These are phyloP conservation scores for Nannoperca obscura DNA, from an alignment of 2,797 vertebrate species.

Conservation along the genomic window DNA sequence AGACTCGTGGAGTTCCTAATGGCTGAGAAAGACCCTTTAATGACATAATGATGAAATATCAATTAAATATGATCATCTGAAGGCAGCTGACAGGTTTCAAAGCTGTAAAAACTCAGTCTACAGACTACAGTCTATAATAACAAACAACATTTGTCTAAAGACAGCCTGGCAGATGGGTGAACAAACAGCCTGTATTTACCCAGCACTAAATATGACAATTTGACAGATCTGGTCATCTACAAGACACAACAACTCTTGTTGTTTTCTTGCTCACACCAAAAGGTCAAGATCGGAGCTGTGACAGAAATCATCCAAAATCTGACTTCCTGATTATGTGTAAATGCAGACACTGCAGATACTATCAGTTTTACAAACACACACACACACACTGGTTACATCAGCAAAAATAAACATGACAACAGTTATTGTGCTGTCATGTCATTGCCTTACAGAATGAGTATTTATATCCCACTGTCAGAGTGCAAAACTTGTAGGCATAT, in stretches of 20 bases:
- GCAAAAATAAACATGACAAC: constrained; percentile 35
- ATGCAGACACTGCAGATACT: constrained; percentile 10
- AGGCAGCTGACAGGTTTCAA: constrained; percentile 4
- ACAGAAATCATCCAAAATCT: constrained; percentile 6
- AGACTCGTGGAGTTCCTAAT: background rate
- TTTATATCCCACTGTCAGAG: constrained; percentile 45
- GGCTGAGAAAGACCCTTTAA: background rate
- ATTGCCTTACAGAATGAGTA: constrained; percentile 10
- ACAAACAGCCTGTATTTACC: constrained; percentile 6
- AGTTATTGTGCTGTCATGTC: background rate
- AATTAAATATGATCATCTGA: background rate
- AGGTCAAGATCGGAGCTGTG: background rate
- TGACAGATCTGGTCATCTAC: background rate
- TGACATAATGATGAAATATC: background rate
- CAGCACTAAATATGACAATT: background rate
- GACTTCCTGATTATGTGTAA: constrained; percentile 39
- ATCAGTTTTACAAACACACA: constrained; percentile 11
- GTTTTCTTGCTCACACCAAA: constrained; percentile 13
- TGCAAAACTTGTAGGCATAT: constrained; percentile 53
- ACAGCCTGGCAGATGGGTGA: background rate
- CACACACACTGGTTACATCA: background rate
- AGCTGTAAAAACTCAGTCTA: background rate
- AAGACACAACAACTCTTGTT: background rate
- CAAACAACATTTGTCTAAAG: background rate
- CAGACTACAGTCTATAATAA: background rate